A percentile compares a stretch with the other conserved stretches of the same genome.
Conservation (phyloP, 1,140 invertebrate genomes). For the Scaptomyza montana region DNA sequence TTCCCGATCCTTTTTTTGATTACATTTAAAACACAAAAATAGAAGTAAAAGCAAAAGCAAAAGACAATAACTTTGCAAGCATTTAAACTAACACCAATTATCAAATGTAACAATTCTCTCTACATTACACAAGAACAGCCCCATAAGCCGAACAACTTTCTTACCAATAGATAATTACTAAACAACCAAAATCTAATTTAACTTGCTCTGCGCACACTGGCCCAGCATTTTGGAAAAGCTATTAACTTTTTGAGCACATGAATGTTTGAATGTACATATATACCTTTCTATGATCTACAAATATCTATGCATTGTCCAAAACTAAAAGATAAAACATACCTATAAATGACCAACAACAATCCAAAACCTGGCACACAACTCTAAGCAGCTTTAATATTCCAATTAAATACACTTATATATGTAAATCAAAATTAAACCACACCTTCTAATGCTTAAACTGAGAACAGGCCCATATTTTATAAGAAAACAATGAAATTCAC, state of each 20-base stretch:
- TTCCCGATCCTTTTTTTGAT: constrained; percentile 36
- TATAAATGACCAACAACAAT: constrained; percentile 44
- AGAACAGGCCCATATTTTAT: not conserved
- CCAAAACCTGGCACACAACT: constrained; percentile 49
- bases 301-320: constrained; percentile 22
- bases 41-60: constrained; percentile 33
- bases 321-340: constrained; percentile 2
- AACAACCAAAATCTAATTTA: too few relatives aligned
- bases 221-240: not conserved
- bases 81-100: constrained; percentile 50
- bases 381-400: constrained; percentile 46
- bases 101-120: not conserved
- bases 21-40: not conserved
- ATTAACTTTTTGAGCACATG: not conserved
- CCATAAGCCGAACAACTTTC: too few relatives aligned
- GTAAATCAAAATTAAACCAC: constrained; percentile 12
- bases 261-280: not conserved
- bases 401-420: constrained; percentile 22
- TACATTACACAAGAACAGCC: not conserved
- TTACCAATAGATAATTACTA: too few relatives aligned
- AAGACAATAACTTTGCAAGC: constrained; percentile 77
- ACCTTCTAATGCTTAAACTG: constrained; percentile 8
- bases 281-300: not conserved
- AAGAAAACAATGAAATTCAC: constrained; percentile 1
- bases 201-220: too few relatives aligned